phyloP scores from a whole-genome alignment of 2,888 invertebrate genomes.

The Toxonevra muliebris region DNA sequence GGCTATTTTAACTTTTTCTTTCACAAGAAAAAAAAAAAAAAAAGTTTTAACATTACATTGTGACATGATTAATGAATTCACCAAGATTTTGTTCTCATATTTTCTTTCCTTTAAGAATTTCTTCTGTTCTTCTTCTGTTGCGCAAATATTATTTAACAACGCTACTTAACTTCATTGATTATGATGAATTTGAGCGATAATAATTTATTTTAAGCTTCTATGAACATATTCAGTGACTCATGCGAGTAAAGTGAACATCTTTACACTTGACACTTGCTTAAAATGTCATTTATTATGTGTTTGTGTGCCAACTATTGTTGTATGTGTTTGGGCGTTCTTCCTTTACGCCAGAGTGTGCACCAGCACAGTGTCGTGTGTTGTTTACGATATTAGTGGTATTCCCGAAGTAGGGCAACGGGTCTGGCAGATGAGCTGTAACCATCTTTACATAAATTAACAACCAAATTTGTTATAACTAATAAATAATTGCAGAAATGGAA shows the following conservation, averaged over 20 bases:
- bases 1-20: no score
- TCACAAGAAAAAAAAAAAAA: conserved; percentile 11
- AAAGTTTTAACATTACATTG: conserved; percentile 6
- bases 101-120: no score
- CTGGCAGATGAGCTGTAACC: no score
- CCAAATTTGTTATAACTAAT: no score
- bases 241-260: not conserved
- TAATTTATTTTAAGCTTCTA: conserved; percentile 9
- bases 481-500: no score
- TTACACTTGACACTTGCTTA: conserved; percentile 28
- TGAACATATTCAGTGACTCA: not conserved
- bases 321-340: not conserved
- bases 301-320: not conserved
- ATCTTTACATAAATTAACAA: no score
- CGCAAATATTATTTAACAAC: not conserved
- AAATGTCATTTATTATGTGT: conserved; percentile 26
- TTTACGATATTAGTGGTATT: no score
- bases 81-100: not conserved
- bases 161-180: not conserved
- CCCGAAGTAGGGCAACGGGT: no score
- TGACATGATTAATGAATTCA: conserved; percentile 31
- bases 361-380: not conserved
- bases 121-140: not conserved
- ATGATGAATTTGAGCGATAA: conserved; percentile 29
- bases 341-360: not conserved